Conservation (phyloP, 2,888 invertebrate genomes). For the Torymus auratus region DNA sequence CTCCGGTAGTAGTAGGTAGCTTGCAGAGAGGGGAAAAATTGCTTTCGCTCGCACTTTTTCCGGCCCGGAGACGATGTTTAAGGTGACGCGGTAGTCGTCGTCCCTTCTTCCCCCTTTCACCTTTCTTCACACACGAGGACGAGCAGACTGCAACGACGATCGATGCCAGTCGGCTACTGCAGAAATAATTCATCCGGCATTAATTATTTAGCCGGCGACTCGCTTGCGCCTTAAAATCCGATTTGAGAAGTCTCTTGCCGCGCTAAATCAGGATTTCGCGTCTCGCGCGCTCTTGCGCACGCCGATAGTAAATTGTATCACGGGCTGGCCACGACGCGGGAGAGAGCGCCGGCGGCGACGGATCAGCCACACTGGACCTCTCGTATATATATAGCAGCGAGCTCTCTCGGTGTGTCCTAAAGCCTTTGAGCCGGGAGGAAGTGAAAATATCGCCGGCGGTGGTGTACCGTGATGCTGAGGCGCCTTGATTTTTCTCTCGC, state of each 20-base stretch:
- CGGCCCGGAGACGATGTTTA: constrained; percentile 22
- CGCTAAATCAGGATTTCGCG: constrained; percentile 52
- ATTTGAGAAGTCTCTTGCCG: constrained; percentile 62
- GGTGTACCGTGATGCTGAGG: no score
- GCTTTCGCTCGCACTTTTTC: constrained; percentile 36
- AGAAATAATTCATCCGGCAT: constrained; percentile 71
- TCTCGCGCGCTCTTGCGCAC: constrained; percentile 20
- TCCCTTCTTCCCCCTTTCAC: neutral
- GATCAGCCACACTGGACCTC: neutral
- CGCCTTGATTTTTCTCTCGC: constrained; percentile 36
- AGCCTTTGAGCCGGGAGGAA: constrained; percentile 47
- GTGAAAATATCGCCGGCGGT: constrained; percentile 43
- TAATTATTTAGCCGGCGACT: constrained; percentile 70
- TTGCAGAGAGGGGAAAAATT: constrained; percentile 18
- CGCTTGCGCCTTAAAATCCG: constrained; percentile 65
- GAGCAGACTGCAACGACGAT: constrained; percentile 55
- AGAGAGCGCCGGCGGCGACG: no score
- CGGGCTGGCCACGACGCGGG: neutral
- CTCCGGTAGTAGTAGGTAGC: constrained; percentile 2
- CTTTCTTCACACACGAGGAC: neutral
- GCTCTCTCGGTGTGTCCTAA: neutral
- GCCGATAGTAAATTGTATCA: constrained; percentile 48
- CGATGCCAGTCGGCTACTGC: constrained; percentile 65
- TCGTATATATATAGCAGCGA: no score
- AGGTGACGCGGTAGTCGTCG: constrained; percentile 7